Evolutionary conservation across 30 jellyfish, hydroid and myxozoan species (phyloP).

Genomic region (Cassiopea xamachana): DNA sequence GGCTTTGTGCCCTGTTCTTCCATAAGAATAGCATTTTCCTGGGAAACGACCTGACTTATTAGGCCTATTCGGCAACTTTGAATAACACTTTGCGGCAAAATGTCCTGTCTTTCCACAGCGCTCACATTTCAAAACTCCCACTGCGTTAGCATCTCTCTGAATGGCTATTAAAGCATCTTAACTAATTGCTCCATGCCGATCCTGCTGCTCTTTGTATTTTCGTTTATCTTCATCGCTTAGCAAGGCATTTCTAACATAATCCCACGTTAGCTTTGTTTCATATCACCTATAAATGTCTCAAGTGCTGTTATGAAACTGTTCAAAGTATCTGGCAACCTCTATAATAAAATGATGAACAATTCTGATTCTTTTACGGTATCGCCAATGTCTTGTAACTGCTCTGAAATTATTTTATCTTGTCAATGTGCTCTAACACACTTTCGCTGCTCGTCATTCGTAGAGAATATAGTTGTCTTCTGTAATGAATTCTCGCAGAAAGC

Average conservation of each 20-base stretch:
- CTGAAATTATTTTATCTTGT: neutral
- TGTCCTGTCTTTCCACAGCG: neutral
- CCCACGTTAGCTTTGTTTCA: neutral
- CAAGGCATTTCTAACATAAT: neutral
- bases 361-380: neutral
- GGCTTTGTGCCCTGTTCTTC: neutral
- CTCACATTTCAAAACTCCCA: neutral
- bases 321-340: neutral
- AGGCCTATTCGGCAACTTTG: neutral
- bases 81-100: neutral
- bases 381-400: neutral
- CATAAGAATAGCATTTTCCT: neutral
- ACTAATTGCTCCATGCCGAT: neutral
- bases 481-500: neutral
- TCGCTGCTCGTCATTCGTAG: neutral
- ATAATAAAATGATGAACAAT: neutral
- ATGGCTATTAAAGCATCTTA: neutral
- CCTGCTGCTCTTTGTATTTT: neutral
- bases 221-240: neutral
- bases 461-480: neutral
- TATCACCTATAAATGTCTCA: neutral
- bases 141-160: neutral
- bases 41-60: neutral
- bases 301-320: neutral
- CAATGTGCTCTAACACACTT: neutral